These are phyloP conservation scores for Pionites leucogaster DNA, from an alignment of 2,113 vertebrate species.

Conservation along the genomic window DNA sequence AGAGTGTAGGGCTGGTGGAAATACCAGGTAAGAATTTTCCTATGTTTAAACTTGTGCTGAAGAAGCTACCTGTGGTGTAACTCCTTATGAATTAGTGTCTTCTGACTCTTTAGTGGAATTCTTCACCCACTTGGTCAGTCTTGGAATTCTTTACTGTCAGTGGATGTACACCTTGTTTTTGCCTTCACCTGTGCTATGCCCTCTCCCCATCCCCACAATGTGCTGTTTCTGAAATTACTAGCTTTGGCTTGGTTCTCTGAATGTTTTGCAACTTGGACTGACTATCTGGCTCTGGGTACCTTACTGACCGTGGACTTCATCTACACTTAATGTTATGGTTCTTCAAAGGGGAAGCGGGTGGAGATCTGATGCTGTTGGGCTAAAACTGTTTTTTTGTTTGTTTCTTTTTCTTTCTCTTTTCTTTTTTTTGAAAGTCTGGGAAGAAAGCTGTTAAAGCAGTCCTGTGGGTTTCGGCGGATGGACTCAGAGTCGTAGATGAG, in stretches of 20 bases:
- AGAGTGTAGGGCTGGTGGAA: conserved; percentile 50
- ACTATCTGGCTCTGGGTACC: conserved; percentile 75
- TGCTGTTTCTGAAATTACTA: conserved; percentile 70
- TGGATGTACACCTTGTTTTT: conserved; percentile 67
- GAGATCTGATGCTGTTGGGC: background rate
- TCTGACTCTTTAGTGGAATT: conserved; percentile 68
- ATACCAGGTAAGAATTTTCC: conserved; percentile 31
- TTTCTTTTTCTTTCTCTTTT: background rate
- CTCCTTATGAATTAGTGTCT: conserved; percentile 79
- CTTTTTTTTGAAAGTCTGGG: conserved; percentile 83
- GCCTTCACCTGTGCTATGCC: conserved; percentile 48
- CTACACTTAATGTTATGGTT: conserved; percentile 67
- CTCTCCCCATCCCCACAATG: conserved; percentile 21
- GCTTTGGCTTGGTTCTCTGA: conserved; percentile 75
- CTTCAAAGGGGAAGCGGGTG: conserved; percentile 64
- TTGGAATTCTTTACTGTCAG: conserved; percentile 70
- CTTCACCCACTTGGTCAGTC: conserved; percentile 55
- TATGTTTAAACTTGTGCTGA: background rate
- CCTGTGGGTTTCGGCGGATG: conserved; percentile 97
- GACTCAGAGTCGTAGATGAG: conserved; percentile 96
- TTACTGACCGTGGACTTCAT: conserved; percentile 72
- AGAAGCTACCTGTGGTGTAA: conserved; percentile 83
- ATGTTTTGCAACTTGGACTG: conserved; percentile 76
- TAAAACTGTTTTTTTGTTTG: background rate
- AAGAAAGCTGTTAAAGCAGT: conserved; percentile 96